Base-by-base conservation (phyloP, 2,888 invertebrate species). In the Notodonta dromedarius region DNA sequence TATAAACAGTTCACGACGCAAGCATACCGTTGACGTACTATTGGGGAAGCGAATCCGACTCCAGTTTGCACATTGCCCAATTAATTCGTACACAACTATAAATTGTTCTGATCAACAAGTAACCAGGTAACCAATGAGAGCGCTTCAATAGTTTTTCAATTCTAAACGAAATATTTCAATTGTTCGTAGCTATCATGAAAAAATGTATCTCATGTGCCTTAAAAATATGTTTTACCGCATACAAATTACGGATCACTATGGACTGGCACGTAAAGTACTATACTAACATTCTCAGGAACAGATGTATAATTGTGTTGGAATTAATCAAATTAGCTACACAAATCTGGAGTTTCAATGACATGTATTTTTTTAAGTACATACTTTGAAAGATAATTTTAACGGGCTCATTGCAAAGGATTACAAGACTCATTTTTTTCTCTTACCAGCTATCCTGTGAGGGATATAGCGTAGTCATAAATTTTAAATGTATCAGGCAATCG, bases 321-420 rank as follows among this genome's bases (percentile, higher is more conserved):
- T 46, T n/a, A 46, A 46, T 46, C 5, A n/a, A 11, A 46, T 46
- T 46, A 46, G 46, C 46, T 46, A 46, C 46, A 46, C n/a, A 46
- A n/a, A n/a, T n/a, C 4, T n/a, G n/a, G 46, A 46, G 46, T 46
- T 46, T n/a, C 4, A 46, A n/a, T 46, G 13, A 46, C 13, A n/a
- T n/a, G 46, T 46, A 46, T n/a, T n/a, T 46, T 46, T 46, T 46
- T 46, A 46, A 46, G 46, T 46, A 46, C 46, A 46, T n/a, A 46
- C 9, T n/a, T 46, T 2, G 2, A 13, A 46, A 46, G 46, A n/a
- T n/a, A n/a, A 46, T 46, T 46, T 46, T 46, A 46, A n/a, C 46
- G n/a, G 5, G n/a, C n/a, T n/a, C 46, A n/a, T 46, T 46, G 46
- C n/a, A n/a, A 46, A n/a, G 0, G 46, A 46, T n/a, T 5, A 13